phyloP scores from a whole-genome alignment of 1,140 invertebrate species.

The Hyles vespertilio region DNA sequence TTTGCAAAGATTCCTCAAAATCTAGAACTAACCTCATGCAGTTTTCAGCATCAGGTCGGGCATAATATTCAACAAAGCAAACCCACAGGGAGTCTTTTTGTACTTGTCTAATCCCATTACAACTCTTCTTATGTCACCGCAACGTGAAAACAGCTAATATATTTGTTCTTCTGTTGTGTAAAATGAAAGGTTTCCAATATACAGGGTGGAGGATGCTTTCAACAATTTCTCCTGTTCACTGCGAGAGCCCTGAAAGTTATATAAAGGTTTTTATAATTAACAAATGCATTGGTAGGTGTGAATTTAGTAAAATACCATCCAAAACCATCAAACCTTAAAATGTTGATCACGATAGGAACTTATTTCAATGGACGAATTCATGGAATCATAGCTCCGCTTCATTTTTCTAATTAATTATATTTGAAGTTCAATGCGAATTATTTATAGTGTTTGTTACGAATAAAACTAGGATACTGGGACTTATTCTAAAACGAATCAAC shows the following conservation, averaged over 20 bases:
- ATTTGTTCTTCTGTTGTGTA: slow-evolving; percentile 99
- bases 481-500: no score
- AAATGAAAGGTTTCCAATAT: slow-evolving; percentile 98
- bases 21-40: slow-evolving; percentile 84
- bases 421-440: background rate
- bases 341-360: slow-evolving; percentile 97
- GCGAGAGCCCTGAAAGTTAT: slow-evolving; percentile 86
- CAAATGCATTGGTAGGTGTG: no score
- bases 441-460: no score
- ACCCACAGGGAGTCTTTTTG: slow-evolving; percentile 99
- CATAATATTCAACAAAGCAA: slow-evolving; percentile 99
- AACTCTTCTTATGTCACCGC: slow-evolving; percentile 96
- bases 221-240: slow-evolving; percentile 93
- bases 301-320: background rate
- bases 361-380: slow-evolving; percentile 80
- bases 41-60: slow-evolving; percentile 91
- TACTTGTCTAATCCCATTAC: slow-evolving; percentile 99
- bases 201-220: slow-evolving; percentile 87
- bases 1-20: no score
- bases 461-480: no score
- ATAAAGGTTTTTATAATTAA: no score
- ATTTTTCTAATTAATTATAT: slow-evolving; percentile 26
- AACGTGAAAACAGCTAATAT: slow-evolving; percentile 96
- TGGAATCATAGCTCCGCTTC: slow-evolving; percentile 62
- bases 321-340: slow-evolving; percentile 84